phyloP scores from a whole-genome alignment of 2,888 invertebrate genomes.

The Napeogenes inachia region DNA sequence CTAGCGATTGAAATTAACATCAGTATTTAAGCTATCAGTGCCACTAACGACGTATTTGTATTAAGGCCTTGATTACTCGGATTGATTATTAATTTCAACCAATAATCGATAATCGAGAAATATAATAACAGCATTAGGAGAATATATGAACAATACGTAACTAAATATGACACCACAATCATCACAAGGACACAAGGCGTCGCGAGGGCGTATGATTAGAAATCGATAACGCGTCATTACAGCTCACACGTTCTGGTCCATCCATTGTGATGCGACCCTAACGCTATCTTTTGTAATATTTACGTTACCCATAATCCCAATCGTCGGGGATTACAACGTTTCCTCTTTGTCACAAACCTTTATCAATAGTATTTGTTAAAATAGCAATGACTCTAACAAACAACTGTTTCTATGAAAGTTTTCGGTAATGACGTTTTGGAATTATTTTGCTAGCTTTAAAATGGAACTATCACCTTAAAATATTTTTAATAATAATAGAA shows the following conservation, averaged over 20 bases:
- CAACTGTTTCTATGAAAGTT: conserved; percentile 3
- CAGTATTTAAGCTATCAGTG: no score
- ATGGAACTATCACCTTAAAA: no score
- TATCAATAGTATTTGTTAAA: conserved; percentile 35
- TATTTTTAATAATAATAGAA: no score
- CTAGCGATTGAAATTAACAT: no score
- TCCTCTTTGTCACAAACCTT: conserved; percentile 33
- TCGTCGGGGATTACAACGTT: conserved; percentile 58
- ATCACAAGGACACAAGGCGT: conserved; percentile 29
- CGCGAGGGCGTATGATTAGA: conserved; percentile 67
- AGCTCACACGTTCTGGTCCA: conserved; percentile 47
- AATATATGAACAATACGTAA: not conserved
- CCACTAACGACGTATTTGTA: no score
- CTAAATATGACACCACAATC: conserved; percentile 39
- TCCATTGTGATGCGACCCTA: conserved; percentile 52
- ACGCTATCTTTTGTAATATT: conserved; percentile 55
- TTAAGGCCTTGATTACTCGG: no score
- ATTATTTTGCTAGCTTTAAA: not conserved
- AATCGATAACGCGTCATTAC: conserved; percentile 71
- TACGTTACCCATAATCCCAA: conserved; percentile 64
- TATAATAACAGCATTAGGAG: no score
- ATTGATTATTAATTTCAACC: no score
- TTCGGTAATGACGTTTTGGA: not conserved
- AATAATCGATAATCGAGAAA: no score
- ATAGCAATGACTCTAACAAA: conserved; percentile 21